A percentile compares a stretch with the other conserved stretches of the same genome.
Conservation (phyloP, 2,888 invertebrate species). For the Diarsia rubi region DNA sequence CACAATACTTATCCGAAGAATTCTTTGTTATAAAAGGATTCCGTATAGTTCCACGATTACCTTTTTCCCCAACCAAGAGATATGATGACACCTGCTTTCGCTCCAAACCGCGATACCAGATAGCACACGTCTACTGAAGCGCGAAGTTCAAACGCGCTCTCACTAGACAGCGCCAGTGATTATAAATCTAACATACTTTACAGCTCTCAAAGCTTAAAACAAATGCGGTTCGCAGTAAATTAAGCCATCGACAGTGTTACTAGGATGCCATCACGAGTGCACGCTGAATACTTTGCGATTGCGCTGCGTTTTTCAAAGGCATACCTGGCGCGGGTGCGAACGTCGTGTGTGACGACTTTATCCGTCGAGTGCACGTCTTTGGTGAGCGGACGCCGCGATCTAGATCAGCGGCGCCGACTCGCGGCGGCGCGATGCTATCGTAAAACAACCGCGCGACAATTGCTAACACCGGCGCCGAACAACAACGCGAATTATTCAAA, state of each 20-base stretch:
- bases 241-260: slow-evolving; percentile 71
- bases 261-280: slow-evolving; percentile 86
- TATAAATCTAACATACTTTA: slow-evolving; percentile 66
- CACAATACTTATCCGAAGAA: not conserved
- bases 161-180: slow-evolving; percentile 44
- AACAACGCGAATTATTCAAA: slow-evolving; percentile 87
- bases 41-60: not conserved
- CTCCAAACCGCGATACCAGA: slow-evolving; percentile 35
- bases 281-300: slow-evolving; percentile 73
- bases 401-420: slow-evolving; percentile 86
- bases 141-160: slow-evolving; percentile 47
- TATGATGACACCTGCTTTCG: slow-evolving; percentile 34
- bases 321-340: slow-evolving; percentile 82
- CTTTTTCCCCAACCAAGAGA: not conserved
- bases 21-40: not conserved
- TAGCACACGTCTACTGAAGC: slow-evolving; percentile 41
- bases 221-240: slow-evolving; percentile 65
- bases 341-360: slow-evolving; percentile 87
- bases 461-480: slow-evolving; percentile 86
- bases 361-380: slow-evolving; percentile 87
- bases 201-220: slow-evolving; percentile 61
- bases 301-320: slow-evolving; percentile 85
- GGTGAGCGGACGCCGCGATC: slow-evolving; percentile 86
- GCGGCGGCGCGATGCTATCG: slow-evolving; percentile 86
- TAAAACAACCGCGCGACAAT: slow-evolving; percentile 87